Conservation (phyloP, 2,113 vertebrate species). For the Mesoclemmys tuberculata region DNA sequence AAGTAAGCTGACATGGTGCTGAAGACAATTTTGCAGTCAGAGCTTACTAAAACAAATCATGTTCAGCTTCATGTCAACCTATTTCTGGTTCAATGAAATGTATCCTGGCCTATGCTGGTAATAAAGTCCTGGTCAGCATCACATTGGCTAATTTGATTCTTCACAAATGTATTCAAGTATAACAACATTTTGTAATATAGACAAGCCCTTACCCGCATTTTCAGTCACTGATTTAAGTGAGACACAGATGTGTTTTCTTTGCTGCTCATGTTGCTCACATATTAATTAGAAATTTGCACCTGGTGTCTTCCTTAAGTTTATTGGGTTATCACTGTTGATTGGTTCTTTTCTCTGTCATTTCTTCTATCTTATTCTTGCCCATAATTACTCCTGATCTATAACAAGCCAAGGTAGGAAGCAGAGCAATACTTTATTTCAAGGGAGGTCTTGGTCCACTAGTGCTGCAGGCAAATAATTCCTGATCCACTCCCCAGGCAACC, state of each 20-base stretch:
- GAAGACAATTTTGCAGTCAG: background rate
- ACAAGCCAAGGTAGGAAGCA: background rate
- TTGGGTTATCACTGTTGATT: background rate
- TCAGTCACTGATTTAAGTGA: slow-evolving; percentile 10
- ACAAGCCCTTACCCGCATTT: background rate
- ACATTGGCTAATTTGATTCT: background rate
- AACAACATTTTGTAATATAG: background rate
- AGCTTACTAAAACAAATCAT: background rate
- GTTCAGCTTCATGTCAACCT: fast-evolving
- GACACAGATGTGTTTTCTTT: slow-evolving; percentile 39
- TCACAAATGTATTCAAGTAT: background rate
- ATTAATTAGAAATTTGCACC: slow-evolving; percentile 57
- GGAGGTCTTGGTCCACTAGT: too few species aligned
- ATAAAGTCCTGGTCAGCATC: background rate
- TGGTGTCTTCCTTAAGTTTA: slow-evolving; percentile 50
- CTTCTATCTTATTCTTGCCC: background rate
- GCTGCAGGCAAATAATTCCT: background rate
- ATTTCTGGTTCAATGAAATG: background rate
- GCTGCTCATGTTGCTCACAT: slow-evolving; percentile 20
- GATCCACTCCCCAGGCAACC: background rate
- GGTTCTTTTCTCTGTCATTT: slow-evolving; percentile 31
- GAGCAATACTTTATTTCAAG: background rate
- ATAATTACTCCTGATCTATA: background rate
- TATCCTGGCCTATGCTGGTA: background rate
- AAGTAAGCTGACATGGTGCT: background rate